Conservation (phyloP, 2,888 invertebrate genomes). For the Diplolepis rosae region DNA sequence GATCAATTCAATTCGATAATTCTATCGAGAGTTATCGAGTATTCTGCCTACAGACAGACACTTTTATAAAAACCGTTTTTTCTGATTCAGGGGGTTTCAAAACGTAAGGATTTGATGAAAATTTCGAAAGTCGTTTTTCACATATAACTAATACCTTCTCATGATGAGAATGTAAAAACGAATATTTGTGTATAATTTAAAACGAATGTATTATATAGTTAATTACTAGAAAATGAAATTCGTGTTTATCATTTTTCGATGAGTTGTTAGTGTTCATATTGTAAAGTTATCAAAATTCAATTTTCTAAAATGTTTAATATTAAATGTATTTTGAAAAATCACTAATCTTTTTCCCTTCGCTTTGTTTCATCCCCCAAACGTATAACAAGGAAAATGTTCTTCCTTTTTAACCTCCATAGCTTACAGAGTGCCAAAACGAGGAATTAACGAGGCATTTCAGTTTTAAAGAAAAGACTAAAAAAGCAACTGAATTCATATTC, state of each 20-base stretch:
- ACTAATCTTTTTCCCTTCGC: background rate
- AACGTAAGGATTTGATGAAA: no score
- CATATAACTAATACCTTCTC: no score
- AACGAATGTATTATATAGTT: no score
- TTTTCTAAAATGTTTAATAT: slow-evolving; percentile 2
- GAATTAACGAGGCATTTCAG: slow-evolving; percentile 24
- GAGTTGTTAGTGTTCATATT: slow-evolving; percentile 8
- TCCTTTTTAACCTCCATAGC: background rate
- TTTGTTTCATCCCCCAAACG: background rate
- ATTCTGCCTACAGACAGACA: no score
- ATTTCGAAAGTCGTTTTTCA: no score
- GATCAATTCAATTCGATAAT: no score
- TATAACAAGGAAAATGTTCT: background rate
- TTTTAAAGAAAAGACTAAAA: background rate
- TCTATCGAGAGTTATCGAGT: no score
- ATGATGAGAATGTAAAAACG: no score
- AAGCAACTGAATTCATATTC: slow-evolving; percentile 28
- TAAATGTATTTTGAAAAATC: background rate
- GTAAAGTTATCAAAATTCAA: slow-evolving; percentile 6
- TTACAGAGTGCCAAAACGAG: background rate
- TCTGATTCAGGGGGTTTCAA: no score
- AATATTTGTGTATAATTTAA: no score
- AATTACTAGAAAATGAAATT: no score
- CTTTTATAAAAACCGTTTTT: no score
- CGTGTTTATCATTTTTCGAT: background rate